Evolutionary conservation across 2,888 invertebrate species (phyloP).

Genomic region (Carcina quercana): DNA sequence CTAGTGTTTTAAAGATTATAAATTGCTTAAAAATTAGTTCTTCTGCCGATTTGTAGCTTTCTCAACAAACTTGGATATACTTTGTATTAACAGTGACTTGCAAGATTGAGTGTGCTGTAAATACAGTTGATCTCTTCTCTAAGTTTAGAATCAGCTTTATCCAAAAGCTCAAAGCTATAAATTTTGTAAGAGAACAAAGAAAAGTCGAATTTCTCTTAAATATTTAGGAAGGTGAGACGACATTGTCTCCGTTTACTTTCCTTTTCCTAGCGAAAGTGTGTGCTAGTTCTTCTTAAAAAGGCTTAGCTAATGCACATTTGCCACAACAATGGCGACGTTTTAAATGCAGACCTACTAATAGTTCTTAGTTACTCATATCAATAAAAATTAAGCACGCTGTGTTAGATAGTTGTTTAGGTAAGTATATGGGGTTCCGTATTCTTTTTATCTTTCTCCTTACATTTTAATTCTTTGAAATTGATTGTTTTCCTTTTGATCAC

Average conservation of each 20-base stretch:
- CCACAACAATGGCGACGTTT: constrained; percentile 35
- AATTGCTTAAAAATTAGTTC: too few relatives aligned
- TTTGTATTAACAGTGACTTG: too few relatives aligned
- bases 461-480: too few relatives aligned
- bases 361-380: constrained; percentile 17
- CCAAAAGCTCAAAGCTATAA: too few relatives aligned
- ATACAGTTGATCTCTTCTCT: too few relatives aligned
- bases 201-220: constrained; percentile 28
- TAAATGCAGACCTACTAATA: constrained; percentile 21
- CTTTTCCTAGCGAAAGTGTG: constrained; percentile 58
- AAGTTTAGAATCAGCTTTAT: too few relatives aligned
- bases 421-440: neutral
- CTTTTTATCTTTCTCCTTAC: too few relatives aligned
- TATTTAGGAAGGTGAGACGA: constrained; percentile 36
- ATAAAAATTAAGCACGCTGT: constrained; percentile 10
- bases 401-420: neutral
- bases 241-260: constrained; percentile 51
- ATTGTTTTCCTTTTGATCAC: too few relatives aligned
- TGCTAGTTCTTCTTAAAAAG: constrained; percentile 48
- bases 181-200: constrained; percentile 6
- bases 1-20: too few relatives aligned
- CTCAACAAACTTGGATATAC: too few relatives aligned
- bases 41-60: too few relatives aligned
- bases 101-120: too few relatives aligned
- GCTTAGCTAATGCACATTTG: constrained; percentile 38